Evolutionary conservation across 2,888 invertebrate genomes (phyloP).

Genomic region (Chouioia cunea): DNA sequence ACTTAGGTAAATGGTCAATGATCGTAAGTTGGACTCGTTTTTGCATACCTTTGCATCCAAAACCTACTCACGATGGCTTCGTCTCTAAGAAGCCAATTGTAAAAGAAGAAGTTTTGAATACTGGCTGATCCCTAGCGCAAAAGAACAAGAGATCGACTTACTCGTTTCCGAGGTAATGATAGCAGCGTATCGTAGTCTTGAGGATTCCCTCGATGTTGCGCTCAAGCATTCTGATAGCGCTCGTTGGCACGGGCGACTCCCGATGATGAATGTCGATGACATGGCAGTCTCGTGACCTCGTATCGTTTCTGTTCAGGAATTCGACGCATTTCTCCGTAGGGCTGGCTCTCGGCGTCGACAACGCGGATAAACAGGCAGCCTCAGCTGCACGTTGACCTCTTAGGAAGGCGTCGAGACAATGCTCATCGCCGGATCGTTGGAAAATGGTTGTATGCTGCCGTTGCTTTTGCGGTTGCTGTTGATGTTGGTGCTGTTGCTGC

Average conservation of each 20-base stretch:
- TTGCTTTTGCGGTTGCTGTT: conserved; percentile 45
- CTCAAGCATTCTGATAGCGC: conserved; percentile 53
- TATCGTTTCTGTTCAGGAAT: conserved; percentile 56
- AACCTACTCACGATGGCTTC: no score
- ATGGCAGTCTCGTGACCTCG: conserved; percentile 43
- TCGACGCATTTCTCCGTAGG: conserved; percentile 67
- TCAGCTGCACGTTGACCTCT: conserved; percentile 41
- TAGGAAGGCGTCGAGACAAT: conserved; percentile 63
- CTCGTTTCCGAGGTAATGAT: no score
- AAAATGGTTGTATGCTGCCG: conserved; percentile 59
- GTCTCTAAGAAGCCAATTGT: no score
- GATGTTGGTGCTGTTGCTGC: conserved; percentile 35
- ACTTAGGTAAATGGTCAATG: conserved; percentile 39
- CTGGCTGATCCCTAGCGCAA: no score
- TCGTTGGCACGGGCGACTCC: conserved; percentile 6
- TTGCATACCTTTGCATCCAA: no score
- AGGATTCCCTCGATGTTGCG: conserved; percentile 57
- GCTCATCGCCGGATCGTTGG: conserved; percentile 58
- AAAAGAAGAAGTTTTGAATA: no score
- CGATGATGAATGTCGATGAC: conserved; percentile 42
- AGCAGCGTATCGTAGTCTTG: not conserved
- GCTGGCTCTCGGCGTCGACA: conserved; percentile 61
- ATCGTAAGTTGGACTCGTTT: not conserved
- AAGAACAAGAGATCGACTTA: no score
- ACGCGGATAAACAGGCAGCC: conserved; percentile 53